Evolutionary conservation across 2,888 invertebrate species (phyloP), one percentile per base, ranked within the genome.

Genomic region (Andrena flavipes): DNA sequence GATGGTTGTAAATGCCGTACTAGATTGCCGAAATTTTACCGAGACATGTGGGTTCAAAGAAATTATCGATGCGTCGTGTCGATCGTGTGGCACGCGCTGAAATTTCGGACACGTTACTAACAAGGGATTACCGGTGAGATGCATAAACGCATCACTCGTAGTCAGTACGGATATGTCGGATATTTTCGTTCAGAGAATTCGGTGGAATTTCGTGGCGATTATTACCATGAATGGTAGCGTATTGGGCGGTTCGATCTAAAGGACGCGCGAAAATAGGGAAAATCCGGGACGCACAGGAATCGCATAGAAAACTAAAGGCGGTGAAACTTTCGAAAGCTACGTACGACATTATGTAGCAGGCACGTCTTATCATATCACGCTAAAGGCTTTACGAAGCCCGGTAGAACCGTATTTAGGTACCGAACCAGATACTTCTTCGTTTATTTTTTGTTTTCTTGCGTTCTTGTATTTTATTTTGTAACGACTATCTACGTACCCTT

Each of bases 321-420:
- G 85, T 90, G 83, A 84, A 84, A 90, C 77, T 84, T 86, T 86
- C 73, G 78, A 87, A 89, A 89, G 85, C 89, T 88, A 89, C 86
- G 84, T 91, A 91, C 89, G 88, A 91, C 91, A 90, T 93, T 86
- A 87, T 91, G 90, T 92, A 93, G 93, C 94, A 94, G 94, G 94
- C 94, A 94, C 94, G 92, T 93, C 91, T 93, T 93, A 91, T 92
- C 89, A 92, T 93, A 93, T 93, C 92, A 94, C 93, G 92, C 93
- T 93, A 92, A 81, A 89, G 91, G 88, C 83, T 89, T 76, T 68
- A 82, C 74, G 85, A 89, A 90, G 91, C 90, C 88, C 87, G 88
- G 89, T 90, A 89, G 87, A 91, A 91, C 88, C 90, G 90, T 89
- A 88, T 62, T 77, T 65, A 85, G 48, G 82, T 83, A 85, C 74